These are phyloP conservation scores for Xenus cinereus DNA, from an alignment of 2,113 vertebrate genomes.

Conservation along the genomic window DNA sequence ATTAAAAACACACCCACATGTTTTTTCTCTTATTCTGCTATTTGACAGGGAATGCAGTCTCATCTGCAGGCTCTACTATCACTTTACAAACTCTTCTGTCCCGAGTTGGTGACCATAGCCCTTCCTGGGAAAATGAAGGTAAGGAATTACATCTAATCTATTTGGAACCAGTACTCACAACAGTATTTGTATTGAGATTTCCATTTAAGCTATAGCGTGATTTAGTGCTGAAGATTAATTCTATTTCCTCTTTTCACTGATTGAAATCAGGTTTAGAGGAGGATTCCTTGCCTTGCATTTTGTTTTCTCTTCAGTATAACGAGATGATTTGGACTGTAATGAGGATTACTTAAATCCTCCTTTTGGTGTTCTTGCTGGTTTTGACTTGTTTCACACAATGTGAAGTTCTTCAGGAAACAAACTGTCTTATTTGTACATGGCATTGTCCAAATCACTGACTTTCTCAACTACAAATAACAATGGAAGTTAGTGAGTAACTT, in stretches of 20 bases:
- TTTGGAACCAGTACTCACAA: background rate
- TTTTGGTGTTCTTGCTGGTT: background rate
- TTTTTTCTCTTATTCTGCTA: background rate
- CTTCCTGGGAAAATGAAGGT: conserved; percentile 83
- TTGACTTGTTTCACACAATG: background rate
- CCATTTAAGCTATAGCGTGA: background rate
- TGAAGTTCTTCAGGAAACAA: background rate
- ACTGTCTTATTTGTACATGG: background rate
- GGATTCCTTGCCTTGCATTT: background rate
- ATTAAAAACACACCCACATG: background rate
- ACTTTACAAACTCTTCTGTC: conserved; percentile 87
- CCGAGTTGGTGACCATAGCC: conserved; percentile 83
- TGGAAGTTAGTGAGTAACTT: background rate
- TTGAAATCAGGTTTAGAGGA: background rate
- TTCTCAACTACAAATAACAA: background rate
- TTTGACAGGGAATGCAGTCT: conserved; percentile 82
- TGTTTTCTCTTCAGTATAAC: background rate
- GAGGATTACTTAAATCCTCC: background rate
- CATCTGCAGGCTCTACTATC: conserved; percentile 86
- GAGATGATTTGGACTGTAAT: background rate
- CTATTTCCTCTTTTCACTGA: background rate
- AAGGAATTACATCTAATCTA: background rate
- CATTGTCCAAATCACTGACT: background rate
- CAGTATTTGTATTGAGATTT: background rate
- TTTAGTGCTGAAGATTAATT: background rate